phyloP scores from a whole-genome alignment of 2,113 vertebrate species.

The Mugil cephalus region DNA sequence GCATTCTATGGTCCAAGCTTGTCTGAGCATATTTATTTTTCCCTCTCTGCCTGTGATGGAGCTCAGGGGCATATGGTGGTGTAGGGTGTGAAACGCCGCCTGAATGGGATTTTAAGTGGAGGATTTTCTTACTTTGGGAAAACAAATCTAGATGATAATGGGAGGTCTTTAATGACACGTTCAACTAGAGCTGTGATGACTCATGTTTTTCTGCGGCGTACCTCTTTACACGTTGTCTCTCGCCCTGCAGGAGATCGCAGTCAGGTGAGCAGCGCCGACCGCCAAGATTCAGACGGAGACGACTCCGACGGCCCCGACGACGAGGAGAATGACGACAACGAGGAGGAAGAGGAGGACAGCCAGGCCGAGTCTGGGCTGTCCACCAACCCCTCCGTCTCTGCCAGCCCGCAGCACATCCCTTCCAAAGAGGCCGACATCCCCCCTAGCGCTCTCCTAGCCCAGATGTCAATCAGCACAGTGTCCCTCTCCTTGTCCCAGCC shows the following conservation, averaged over 20 bases:
- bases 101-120: background rate
- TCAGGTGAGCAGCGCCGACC: constrained; percentile 85
- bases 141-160: constrained; percentile 9
- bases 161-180: constrained; percentile 41
- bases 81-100: constrained; percentile 42
- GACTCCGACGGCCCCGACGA: constrained; percentile 93
- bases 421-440: constrained; percentile 86
- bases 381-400: constrained; percentile 91
- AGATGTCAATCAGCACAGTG: constrained; percentile 89
- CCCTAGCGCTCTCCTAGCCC: constrained; percentile 91
- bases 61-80: constrained; percentile 44
- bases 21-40: constrained; percentile 75
- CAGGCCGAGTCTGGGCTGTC: constrained; percentile 95
- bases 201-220: constrained; percentile 7
- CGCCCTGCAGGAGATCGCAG: constrained; percentile 90
- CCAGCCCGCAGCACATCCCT: constrained; percentile 94
- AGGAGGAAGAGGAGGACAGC: constrained; percentile 98
- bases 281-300: constrained; percentile 91
- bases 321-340: constrained; percentile 94
- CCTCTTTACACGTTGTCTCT: constrained; percentile 3
- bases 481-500: constrained; percentile 50
- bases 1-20: constrained; percentile 68
- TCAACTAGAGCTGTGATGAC: constrained; percentile 19
- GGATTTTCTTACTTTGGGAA: constrained; percentile 1
- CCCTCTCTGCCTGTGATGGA: constrained; percentile 63